Percentiles rank a stretch among this genome's conserved stretches.
phyloP scores from a whole-genome alignment of 2,888 invertebrate species.

The Drosophila borborema region DNA sequence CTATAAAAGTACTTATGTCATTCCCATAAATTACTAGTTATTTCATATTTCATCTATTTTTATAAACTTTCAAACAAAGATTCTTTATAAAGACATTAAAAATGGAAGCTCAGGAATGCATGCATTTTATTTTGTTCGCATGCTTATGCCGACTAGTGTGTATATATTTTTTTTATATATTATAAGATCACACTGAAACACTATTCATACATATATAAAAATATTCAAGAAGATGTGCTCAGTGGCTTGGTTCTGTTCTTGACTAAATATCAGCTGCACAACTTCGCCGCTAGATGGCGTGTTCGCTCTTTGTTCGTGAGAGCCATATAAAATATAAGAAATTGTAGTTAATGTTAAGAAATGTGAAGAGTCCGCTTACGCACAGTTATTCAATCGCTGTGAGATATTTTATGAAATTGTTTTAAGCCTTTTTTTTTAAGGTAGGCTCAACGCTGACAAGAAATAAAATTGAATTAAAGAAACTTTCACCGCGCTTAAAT shows the following conservation, averaged over 20 bases:
- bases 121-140: too few species aligned
- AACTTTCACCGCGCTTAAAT: conserved; percentile 59
- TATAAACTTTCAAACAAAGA: too few species aligned
- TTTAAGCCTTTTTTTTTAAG: conserved; percentile 21
- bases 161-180: background rate
- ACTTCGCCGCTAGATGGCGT: conserved; percentile 28
- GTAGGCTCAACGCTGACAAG: conserved; percentile 45
- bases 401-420: conserved; percentile 13
- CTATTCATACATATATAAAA: too few species aligned
- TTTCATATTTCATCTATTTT: too few species aligned
- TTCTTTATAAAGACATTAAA: too few species aligned
- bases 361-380: conserved; percentile 4
- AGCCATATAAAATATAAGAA: background rate
- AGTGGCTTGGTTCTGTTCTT: conserved; percentile 50
- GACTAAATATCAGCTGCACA: conserved; percentile 17
- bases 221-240: background rate
- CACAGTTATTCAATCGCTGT: conserved; percentile 21
- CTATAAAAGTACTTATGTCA: too few species aligned
- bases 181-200: background rate
- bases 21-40: too few species aligned
- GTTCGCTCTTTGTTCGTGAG: background rate
- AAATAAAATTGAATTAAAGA: background rate
- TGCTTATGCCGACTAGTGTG: background rate
- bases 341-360: background rate
- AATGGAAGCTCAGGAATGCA: too few species aligned